Percentiles rank a stretch among this genome's conserved stretches.
These are phyloP conservation scores for Leuciscus waleckii DNA, from an alignment of 2,797 vertebrate species.

Conservation along the genomic window DNA sequence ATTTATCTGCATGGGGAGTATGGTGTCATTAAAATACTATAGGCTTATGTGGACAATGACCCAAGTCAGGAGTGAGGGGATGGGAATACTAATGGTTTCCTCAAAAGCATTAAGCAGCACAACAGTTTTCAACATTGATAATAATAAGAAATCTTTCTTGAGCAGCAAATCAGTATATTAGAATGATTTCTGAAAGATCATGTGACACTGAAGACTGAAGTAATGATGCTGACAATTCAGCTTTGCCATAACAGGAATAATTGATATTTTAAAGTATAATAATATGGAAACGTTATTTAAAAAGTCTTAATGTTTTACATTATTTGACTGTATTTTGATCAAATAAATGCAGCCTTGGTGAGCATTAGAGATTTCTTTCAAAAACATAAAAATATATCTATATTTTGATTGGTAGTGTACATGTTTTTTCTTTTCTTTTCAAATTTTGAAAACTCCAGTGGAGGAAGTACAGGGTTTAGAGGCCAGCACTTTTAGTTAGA, in stretches of 20 bases:
- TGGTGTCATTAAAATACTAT: background rate
- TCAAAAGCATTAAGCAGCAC: too few species aligned
- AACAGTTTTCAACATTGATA: background rate
- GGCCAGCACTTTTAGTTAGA: constrained; percentile 19
- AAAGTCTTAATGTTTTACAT: background rate
- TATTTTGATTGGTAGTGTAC: background rate
- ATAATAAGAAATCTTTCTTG: background rate
- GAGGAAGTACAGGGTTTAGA: background rate
- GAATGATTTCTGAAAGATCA: background rate
- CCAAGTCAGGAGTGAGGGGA: background rate
- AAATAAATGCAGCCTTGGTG: background rate
- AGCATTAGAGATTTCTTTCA: background rate
- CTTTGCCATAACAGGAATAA: background rate
- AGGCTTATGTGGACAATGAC: background rate
- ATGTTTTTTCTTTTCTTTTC: background rate
- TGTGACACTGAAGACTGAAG: background rate
- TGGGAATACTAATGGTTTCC: too few species aligned
- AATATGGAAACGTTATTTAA: background rate
- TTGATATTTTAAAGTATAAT: too few species aligned
- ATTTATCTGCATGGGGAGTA: constrained; percentile 17
- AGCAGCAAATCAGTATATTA: background rate
- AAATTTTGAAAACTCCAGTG: background rate
- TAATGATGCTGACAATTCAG: background rate
- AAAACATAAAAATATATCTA: background rate
- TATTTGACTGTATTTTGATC: too few species aligned